Evolutionary conservation across 2,113 vertebrate species (phyloP), one percentile per base, ranked within the genome.

Genomic region (Oreotrochilus melanogaster): DNA sequence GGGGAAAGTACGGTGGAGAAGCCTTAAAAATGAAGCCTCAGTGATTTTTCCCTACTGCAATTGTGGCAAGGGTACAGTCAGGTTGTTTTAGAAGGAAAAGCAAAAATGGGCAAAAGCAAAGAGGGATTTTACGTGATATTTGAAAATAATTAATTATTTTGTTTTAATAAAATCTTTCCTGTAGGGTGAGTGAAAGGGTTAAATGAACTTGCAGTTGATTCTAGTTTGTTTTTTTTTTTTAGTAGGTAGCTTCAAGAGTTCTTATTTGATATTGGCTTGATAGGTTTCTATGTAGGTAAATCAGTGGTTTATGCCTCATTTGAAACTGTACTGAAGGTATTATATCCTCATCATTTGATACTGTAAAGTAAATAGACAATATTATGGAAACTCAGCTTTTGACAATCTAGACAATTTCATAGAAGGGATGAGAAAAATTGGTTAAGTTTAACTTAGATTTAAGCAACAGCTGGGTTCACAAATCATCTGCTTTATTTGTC

Each of bases 341-440:
- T 82, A 76, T 57, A 72, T 45, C 72, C 7, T 57, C 58, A 65
- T 39, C 33, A 58, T 62, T 79, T 69, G 54, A 53, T 53, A 75
- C 42, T 78, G 56, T 85, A 47, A 71, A 71, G 43, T 87, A 92
- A 94, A 88, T 33, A 65, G 66, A 67, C 82, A 93, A 76, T 75
- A 21, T 57, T 79, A 89, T 73, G 85, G 62, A 70, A 88, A 50
- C 78, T 78, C 47, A 64, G 80, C 64, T 93, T 91, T 88, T 30
- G 48, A 56, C 57, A 86, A 80, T 74, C 60, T 66, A 83, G 79
- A 27, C 57, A 84, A 90, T 95, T 91, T 95, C 30, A 53, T 9
- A 56, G 47, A 78, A 81, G 27, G 65, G n/a, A 93, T 88, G 48
- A 47, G 74, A 86, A 39, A 90, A 92, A 86, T 53, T 71, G 79